These are phyloP conservation scores for Anoplius nigerrimus DNA, from an alignment of 2,888 invertebrate genomes.

Conservation along the genomic window DNA sequence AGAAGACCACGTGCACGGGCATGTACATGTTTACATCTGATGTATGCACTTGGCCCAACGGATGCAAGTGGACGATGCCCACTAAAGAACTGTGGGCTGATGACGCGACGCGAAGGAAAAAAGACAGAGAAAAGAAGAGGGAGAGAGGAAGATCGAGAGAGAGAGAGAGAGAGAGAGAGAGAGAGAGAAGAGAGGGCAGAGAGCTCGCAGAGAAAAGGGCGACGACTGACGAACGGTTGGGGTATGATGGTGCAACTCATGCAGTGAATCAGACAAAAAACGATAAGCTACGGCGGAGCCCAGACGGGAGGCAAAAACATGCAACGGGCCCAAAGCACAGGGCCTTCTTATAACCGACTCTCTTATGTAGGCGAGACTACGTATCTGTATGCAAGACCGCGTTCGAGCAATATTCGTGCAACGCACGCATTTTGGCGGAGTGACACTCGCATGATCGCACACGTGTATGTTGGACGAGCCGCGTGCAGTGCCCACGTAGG, in stretches of 20 bases:
- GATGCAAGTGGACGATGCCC: conserved; percentile 1
- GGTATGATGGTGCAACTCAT: conserved; percentile 52
- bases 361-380: conserved; percentile 33
- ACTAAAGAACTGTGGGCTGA: conserved; percentile 1
- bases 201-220: too few species aligned
- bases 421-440: not conserved
- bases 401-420: too few species aligned
- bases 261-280: conserved; percentile 69
- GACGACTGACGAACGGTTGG: conserved; percentile 11
- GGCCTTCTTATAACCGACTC: conserved; percentile 57
- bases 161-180: conserved; percentile 18
- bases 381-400: too few species aligned
- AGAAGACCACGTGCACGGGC: conserved; percentile 29
- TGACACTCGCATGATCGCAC: not conserved
- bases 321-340: conserved; percentile 66
- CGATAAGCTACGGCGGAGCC: conserved; percentile 67
- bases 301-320: conserved; percentile 71
- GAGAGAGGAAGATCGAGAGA: not conserved
- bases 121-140: not conserved
- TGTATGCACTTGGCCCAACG: conserved; percentile 3
- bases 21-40: conserved; percentile 8
- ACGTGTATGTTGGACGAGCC: conserved; percentile 37
- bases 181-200: conserved; percentile 14
- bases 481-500: conserved; percentile 15
- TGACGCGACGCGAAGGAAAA: not conserved